Base-by-base conservation (phyloP, 2,888 invertebrate species). In the Apamea crenata region DNA sequence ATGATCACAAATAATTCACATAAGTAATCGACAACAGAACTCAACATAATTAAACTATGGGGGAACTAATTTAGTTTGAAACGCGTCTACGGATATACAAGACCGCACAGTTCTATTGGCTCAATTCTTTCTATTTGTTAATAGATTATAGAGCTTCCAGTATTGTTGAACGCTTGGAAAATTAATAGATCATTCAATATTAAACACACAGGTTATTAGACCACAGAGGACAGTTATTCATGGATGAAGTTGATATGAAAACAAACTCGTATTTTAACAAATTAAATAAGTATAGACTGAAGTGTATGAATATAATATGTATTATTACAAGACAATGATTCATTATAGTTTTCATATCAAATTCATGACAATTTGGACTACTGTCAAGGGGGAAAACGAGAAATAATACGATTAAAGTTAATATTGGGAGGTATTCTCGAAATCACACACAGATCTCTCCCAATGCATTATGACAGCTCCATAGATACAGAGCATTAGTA, bases 1-100 rank as follows among this genome's bases (percentile, higher is more conserved):
- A 96, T 96, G 95, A 95, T 96, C 94, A 96, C 95, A 97, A 96
- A 96, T 95, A 95, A 96, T 95, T 89, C 94, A 95, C 93, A 95
- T 93, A n/a, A n/a, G n/a, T n/a, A 96, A 95, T 93, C 94, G 96
- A 96, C 94, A 94, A 91, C 95, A 95, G 91, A 96, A 96, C 94
- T 94, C 90, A 96, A 96, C 93, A 94, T 93, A 95, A 96, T 93
- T 93, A 94, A 94, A 95, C 94, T 95, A 94, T 94, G 93, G 92
- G 94, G 95, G 94, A 92, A 95, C 91, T 93, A 92, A 94, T 91
- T 92, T 88, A 90, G 92, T 92, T 91, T 92, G 91, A 94, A 94
- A 93, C 93, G 94, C 95, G 92, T 93, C 93, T 93, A 93, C 89
- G 87, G 90, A 91, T 91, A 91, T 90, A 90, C 88, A 91, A 93